Evolutionary conservation across 23 tunicate genomes (phyloP).

Genomic region (Ascidia mentula): DNA sequence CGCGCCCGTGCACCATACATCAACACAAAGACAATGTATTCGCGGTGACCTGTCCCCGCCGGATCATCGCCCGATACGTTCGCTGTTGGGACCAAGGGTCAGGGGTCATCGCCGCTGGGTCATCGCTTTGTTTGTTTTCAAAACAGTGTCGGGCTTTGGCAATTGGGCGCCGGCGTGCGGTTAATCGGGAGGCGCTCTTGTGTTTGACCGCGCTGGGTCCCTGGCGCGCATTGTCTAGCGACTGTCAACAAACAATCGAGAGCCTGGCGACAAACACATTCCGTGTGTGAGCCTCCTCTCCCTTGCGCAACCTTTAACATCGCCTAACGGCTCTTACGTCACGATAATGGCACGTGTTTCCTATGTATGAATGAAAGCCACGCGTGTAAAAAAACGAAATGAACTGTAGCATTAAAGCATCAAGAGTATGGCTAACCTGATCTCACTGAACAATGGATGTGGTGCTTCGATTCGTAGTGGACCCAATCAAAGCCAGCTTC

Average conservation of each 20-base stretch:
- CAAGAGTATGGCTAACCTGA: conserved; percentile 41
- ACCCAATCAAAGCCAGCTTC: conserved; percentile 94
- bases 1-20: neutral
- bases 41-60: neutral
- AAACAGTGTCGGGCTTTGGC: neutral
- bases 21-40: conserved; percentile 10
- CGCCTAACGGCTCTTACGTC: neutral
- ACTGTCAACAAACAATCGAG: conserved; percentile 1
- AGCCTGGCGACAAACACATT: conserved; percentile 3
- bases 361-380: too few species aligned
- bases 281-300: too few species aligned
- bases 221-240: neutral
- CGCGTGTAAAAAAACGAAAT: too few species aligned
- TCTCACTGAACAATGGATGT: conserved; percentile 65
- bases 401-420: too few species aligned
- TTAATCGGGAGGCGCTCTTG: neutral
- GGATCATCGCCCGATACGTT: neutral
- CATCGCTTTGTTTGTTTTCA: conserved; percentile 9
- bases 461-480: conserved; percentile 44
- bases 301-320: neutral
- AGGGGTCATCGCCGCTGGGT: neutral
- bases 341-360: too few species aligned
- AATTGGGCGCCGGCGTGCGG: neutral
- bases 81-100: too few species aligned
- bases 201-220: neutral